These are phyloP conservation scores for Varanus komodoensis DNA, from an alignment of 2,113 vertebrate species.

Conservation along the genomic window DNA sequence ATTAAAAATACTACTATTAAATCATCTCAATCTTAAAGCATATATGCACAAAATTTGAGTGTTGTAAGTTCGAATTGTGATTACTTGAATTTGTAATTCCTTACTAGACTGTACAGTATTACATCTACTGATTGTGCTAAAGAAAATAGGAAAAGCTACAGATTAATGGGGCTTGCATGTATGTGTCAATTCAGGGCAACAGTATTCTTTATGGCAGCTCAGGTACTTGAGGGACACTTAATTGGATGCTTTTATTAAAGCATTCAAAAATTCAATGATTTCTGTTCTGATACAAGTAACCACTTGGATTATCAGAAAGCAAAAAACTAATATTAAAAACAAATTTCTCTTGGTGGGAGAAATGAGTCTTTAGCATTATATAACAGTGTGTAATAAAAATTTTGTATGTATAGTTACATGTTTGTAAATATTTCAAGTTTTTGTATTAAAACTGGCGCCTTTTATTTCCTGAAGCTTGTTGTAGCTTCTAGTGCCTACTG, in stretches of 20 bases:
- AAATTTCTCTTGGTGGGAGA: neutral
- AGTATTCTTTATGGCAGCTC: constrained; percentile 10
- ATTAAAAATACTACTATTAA: neutral
- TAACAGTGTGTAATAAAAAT: neutral
- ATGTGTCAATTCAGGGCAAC: neutral
- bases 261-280: neutral
- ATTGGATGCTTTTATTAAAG: constrained; percentile 12
- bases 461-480: constrained; percentile 28
- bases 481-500: constrained; percentile 19
- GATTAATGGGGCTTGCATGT: neutral
- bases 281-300: neutral
- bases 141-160: neutral
- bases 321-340: neutral
- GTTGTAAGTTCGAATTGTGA: neutral
- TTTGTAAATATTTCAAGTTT: constrained; percentile 46
- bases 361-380: neutral
- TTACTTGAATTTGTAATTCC: constrained; percentile 6
- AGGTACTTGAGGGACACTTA: constrained; percentile 19
- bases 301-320: neutral
- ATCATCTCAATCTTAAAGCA: neutral
- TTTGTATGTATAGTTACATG: neutral
- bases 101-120: neutral
- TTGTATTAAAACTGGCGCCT: constrained; percentile 16
- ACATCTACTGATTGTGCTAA: neutral
- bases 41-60: neutral